Evolutionary conservation across 2,113 vertebrate genomes (phyloP).

Genomic region (Galeopterus variegatus): DNA sequence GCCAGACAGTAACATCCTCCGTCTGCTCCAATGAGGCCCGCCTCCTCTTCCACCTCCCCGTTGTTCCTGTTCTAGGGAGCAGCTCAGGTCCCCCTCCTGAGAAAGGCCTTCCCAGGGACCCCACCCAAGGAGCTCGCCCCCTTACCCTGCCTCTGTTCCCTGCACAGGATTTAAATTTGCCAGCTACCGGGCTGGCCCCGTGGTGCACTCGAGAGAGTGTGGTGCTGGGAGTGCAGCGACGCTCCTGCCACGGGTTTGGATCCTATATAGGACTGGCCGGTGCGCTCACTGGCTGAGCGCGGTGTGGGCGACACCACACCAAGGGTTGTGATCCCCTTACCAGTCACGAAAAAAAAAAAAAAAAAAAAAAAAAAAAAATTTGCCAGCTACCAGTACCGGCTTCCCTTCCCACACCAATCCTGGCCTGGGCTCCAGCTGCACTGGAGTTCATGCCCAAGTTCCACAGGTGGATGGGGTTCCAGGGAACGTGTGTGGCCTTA

Average conservation of each 20-base stretch:
- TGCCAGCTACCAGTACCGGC: fast-evolving
- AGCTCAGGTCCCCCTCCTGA: not conserved
- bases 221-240: too few relatives aligned
- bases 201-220: too few relatives aligned
- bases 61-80: not conserved
- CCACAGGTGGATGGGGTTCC: fast-evolving
- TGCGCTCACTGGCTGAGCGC: too few relatives aligned
- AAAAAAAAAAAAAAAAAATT: too few relatives aligned
- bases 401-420: not conserved
- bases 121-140: fast-evolving
- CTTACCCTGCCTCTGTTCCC: not conserved
- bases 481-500: fast-evolving
- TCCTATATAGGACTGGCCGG: too few relatives aligned
- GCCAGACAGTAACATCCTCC: not conserved
- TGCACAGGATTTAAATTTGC: too few relatives aligned
- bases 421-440: not conserved
- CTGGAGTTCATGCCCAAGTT: fast-evolving
- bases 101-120: not conserved
- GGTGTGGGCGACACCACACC: too few relatives aligned
- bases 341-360: too few relatives aligned
- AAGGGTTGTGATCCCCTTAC: too few relatives aligned
- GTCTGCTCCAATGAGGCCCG: not conserved
- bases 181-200: too few relatives aligned
- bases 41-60: not conserved
- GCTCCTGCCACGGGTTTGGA: too few relatives aligned